Percentiles rank a stretch among this genome's conserved stretches.
phyloP scores from a whole-genome alignment of 2,113 vertebrate genomes.

The Percopsis transmontana region DNA sequence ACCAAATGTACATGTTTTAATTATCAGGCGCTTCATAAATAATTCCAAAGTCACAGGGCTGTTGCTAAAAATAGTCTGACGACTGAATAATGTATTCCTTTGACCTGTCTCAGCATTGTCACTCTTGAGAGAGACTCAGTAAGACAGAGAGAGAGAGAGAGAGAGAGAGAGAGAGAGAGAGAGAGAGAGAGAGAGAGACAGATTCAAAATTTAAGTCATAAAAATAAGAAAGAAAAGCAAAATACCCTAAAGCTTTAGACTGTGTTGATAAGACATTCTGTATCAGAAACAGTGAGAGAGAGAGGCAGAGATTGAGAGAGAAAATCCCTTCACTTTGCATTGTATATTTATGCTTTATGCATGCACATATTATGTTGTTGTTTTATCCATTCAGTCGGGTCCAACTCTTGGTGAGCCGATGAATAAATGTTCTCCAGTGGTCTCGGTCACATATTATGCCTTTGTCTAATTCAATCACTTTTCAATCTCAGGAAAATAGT shows the following conservation, averaged over 20 bases:
- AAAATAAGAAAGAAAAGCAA: too few species aligned
- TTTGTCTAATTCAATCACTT: too few species aligned
- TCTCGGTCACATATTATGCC: too few species aligned
- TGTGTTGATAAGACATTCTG: background rate
- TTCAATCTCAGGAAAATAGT: too few species aligned
- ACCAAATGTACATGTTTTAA: conserved; percentile 74
- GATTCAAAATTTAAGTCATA: too few species aligned
- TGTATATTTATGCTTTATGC: background rate
- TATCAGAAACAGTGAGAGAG: background rate
- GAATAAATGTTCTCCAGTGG: too few species aligned
- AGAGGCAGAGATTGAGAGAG: background rate
- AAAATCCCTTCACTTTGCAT: background rate
- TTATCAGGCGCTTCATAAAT: conserved; percentile 73
- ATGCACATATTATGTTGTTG: background rate
- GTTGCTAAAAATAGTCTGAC: conserved; percentile 67
- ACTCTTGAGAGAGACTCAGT: conserved; percentile 24
- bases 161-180: conserved; percentile 17
- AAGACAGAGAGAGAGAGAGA: conserved; percentile 7
- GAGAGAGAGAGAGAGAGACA: background rate
- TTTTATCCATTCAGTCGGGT: background rate
- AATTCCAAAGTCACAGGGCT: conserved; percentile 69
- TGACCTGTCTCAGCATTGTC: conserved; percentile 63
- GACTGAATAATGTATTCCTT: conserved; percentile 68
- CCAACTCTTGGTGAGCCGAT: background rate
- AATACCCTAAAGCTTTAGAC: background rate